A percentile compares a stretch with the other conserved stretches of the same genome.
These are phyloP conservation scores for Tribolium madens DNA, from an alignment of 1,140 invertebrate species.

Conservation along the genomic window DNA sequence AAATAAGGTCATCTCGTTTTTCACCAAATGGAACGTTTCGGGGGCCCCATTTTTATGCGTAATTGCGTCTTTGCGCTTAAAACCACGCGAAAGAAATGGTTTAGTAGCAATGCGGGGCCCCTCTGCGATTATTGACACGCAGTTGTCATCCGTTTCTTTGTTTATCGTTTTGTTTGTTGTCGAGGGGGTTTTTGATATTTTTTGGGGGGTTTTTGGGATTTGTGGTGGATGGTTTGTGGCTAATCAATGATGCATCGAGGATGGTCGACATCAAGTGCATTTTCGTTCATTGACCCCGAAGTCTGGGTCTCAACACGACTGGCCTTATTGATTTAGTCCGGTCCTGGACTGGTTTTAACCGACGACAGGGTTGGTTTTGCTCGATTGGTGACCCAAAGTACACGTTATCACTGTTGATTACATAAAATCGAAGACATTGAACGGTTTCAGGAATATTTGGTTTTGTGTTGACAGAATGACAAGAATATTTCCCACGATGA, in stretches of 20 bases:
- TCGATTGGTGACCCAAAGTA: slow-evolving; percentile 7
- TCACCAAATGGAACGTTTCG: not conserved
- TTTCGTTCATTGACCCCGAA: slow-evolving; percentile 37
- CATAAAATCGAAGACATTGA: not conserved
- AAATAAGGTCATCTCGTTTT: slow-evolving; percentile 43
- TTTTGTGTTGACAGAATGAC: not conserved
- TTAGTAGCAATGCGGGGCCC: not conserved
- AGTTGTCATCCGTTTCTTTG: not conserved
- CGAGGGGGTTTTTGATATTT: not conserved
- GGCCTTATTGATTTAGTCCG: slow-evolving; percentile 41
- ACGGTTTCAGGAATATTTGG: not conserved
- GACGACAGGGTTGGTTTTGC: slow-evolving; percentile 21
- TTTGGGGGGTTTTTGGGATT: not conserved
- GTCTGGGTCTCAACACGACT: slow-evolving; percentile 35
- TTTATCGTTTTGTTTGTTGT: slow-evolving; percentile 8
- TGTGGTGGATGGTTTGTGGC: not conserved
- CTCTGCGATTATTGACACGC: not conserved
- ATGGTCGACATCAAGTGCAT: slow-evolving; percentile 36
- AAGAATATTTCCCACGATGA: not conserved
- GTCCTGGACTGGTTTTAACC: slow-evolving; percentile 30
- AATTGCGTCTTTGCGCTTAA: not conserved
- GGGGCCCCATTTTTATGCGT: not conserved
- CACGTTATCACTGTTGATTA: slow-evolving; percentile 6
- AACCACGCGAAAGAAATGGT: not conserved
- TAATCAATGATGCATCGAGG: slow-evolving; percentile 27